These are phyloP conservation scores for Microctonus hyperodae DNA, from an alignment of 2,888 invertebrate species.

Conservation along the genomic window DNA sequence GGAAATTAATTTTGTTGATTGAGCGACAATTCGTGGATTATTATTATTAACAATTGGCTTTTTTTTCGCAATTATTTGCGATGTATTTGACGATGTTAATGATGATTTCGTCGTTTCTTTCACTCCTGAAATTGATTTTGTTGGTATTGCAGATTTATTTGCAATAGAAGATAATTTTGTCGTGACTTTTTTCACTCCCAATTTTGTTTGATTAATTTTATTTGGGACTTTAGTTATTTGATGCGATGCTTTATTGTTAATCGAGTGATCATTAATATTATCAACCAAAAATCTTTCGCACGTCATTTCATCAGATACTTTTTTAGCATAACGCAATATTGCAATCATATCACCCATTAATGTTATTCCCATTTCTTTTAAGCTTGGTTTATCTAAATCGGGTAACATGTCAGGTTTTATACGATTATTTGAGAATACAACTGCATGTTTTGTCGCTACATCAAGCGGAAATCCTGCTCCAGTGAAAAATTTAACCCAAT, in stretches of 20 bases:
- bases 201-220: constrained; percentile 32
- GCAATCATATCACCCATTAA: constrained; percentile 73
- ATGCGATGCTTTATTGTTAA: too few species aligned
- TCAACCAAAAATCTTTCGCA: constrained; percentile 59
- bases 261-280: constrained; percentile 49
- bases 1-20: not conserved
- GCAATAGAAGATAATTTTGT: constrained; percentile 41
- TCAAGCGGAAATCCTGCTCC: constrained; percentile 83
- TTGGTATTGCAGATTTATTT: constrained; percentile 41
- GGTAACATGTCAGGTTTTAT: constrained; percentile 86
- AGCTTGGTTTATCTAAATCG: constrained; percentile 85
- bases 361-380: constrained; percentile 87
- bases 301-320: constrained; percentile 65
- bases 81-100: not conserved
- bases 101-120: constrained; percentile 28
- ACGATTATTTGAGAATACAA: constrained; percentile 85
- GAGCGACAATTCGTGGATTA: constrained; percentile 16
- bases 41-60: constrained; percentile 13
- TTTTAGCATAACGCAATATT: constrained; percentile 71
- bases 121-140: constrained; percentile 33
- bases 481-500: constrained; percentile 88
- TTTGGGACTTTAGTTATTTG: constrained; percentile 25
- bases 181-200: constrained; percentile 45
- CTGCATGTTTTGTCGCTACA: constrained; percentile 82
- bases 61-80: constrained; percentile 2